A percentile compares a stretch with the other conserved stretches of the same genome.
Evolutionary conservation across 2,113 vertebrate species (phyloP).

Genomic region (Copsychus sechellarum): DNA sequence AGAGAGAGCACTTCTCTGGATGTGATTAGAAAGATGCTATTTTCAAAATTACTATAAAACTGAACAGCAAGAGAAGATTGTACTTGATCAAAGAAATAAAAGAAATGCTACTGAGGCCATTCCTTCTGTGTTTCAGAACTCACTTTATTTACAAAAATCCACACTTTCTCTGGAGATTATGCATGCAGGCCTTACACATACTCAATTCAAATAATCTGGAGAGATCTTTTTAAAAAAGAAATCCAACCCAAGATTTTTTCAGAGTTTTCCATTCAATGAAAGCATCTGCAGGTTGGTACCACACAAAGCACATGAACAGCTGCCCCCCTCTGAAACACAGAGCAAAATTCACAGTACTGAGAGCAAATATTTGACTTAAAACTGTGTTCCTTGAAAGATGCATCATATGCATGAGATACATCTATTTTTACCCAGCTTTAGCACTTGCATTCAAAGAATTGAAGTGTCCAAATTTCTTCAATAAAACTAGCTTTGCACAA

Average conservation of each 20-base stretch:
- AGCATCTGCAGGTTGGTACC: not conserved
- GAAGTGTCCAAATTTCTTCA: not conserved
- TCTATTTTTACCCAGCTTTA: not conserved
- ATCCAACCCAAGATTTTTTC: not conserved
- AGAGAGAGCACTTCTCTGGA: not conserved
- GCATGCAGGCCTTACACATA: not conserved
- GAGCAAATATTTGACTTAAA: not conserved
- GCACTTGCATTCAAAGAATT: accelerated
- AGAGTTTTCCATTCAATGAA: not conserved
- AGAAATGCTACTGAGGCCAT: not conserved
- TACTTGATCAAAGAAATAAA: not conserved
- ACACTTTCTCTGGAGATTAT: not conserved
- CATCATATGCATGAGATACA: not conserved
- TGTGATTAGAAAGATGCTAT: not conserved
- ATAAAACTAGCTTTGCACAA: not conserved
- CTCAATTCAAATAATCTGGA: not conserved
- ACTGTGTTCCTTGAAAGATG: not conserved
- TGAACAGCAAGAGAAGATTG: not conserved
- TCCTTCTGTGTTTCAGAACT: not conserved
- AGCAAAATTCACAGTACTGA: not conserved
- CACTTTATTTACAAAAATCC: not conserved
- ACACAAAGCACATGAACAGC: accelerated
- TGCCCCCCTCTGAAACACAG: not conserved
- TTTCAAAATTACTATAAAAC: not conserved
- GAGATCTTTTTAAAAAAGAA: not conserved